These are phyloP conservation scores for Podilymbus podiceps DNA, from an alignment of 2,113 vertebrate species.

Conservation along the genomic window DNA sequence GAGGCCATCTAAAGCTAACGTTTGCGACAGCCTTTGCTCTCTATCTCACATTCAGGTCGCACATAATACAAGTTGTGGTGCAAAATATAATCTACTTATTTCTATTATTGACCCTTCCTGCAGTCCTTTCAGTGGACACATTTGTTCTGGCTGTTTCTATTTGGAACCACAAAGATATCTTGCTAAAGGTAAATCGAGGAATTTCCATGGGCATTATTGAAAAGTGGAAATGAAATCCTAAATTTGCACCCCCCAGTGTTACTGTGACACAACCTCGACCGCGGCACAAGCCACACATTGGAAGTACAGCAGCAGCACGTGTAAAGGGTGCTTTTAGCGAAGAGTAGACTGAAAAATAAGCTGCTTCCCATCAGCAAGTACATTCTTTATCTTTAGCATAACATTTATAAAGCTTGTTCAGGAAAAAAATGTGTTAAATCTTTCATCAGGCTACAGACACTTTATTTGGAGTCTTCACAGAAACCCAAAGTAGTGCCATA, in stretches of 20 bases:
- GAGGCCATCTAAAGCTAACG: not conserved
- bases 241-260: not conserved
- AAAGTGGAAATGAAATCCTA: not conserved
- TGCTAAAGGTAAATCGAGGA: not conserved
- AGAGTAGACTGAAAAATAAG: constrained; percentile 15
- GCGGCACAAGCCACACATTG: not conserved
- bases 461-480: constrained; percentile 59
- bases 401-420: constrained; percentile 38
- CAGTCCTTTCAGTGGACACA: not conserved
- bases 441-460: constrained; percentile 62
- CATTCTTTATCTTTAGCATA: not conserved
- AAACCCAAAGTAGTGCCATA: constrained; percentile 64
- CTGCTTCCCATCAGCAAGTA: constrained; percentile 41
- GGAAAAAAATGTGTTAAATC: constrained; percentile 59
- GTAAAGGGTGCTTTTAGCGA: not conserved
- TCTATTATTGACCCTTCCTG: not conserved
- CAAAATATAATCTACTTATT: not conserved
- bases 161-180: not conserved
- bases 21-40: not conserved
- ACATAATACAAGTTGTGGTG: not conserved
- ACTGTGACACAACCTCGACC: not conserved
- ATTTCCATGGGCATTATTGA: not conserved
- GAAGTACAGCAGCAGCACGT: not conserved
- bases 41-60: not conserved
- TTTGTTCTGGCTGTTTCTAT: not conserved